Evolutionary conservation across 2,797 vertebrate genomes (phyloP).

Genomic region (Centroberyx gerrardi): DNA sequence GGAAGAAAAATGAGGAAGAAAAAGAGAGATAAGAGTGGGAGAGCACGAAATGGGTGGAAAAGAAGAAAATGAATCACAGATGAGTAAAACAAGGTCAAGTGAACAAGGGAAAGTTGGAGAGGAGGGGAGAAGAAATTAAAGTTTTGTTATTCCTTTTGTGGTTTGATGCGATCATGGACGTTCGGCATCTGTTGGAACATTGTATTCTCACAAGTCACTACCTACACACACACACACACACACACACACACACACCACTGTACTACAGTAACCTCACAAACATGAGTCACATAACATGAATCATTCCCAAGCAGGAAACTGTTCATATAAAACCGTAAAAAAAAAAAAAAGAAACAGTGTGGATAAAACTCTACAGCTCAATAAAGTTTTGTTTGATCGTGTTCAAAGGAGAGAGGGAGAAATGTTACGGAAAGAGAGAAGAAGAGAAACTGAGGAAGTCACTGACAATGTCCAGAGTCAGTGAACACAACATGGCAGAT

Average conservation of each 20-base stretch:
- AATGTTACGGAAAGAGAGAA: neutral
- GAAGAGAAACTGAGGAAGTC: neutral
- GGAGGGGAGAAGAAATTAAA: conserved; percentile 34
- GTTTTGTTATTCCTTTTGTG: conserved; percentile 22
- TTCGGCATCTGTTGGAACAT: conserved; percentile 25
- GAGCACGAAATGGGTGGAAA: conserved; percentile 11
- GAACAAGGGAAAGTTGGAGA: conserved; percentile 23
- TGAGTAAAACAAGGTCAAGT: conserved; percentile 61
- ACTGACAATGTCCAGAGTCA: neutral
- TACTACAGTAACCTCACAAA: neutral
- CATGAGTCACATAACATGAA: neutral
- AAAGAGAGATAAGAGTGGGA: conserved; percentile 54
- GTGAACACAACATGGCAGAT: neutral
- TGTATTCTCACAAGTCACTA: conserved; percentile 23
- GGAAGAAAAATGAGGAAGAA: conserved; percentile 52
- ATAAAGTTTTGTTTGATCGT: conserved; percentile 3
- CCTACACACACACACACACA: neutral
- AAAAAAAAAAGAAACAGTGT: too few relatives aligned
- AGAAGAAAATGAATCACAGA: conserved; percentile 40
- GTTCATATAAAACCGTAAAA: neutral
- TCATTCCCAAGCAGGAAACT: neutral
- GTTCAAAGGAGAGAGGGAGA: neutral
- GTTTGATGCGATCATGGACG: conserved; percentile 18
- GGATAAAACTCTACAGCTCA: neutral
- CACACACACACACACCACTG: neutral